Evolutionary conservation across 1,140 invertebrate species (phyloP), one percentile per base, ranked within the genome.

Genomic region (Papilio helenus): DNA sequence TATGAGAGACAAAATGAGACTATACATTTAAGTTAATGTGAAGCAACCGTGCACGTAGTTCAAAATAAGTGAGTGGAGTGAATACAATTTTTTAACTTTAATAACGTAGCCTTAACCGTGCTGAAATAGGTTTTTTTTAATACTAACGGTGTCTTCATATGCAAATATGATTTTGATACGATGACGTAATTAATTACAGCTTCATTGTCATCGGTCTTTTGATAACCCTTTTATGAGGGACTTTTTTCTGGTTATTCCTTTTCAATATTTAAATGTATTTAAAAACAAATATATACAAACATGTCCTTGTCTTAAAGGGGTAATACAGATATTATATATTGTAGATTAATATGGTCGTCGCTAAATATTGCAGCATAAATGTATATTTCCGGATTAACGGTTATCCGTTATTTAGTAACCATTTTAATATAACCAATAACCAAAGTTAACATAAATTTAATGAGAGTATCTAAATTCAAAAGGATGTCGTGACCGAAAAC

Each of bases 1-100:
- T 77, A 77, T 77, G 76, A 77, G 51, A 65, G 34, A 77, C 76
- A 61, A 77, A 77, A 77, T 77, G 76, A 77, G 46, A 77, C 51
- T n/a, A 44, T 77, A 77, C 51, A 65, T 77, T 77, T 61, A 65
- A 39, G 18, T 42, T 65, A 77, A 77, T 65, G 58, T n/a, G 76
- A 77, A 61, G 74, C 74, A 77, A 61, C 76, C 76, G 76, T 77
- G 76, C 76, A 8, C 55, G 51, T 77, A 55, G 16, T 76, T 7
- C 14, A 58, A 76, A 76, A 26, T 76, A 76, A 76, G 73, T 58
- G 26, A 55, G 23, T 76, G 16, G 14, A 76, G 73, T 29, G 46
- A 34, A 51, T 18, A 55, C 73, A 16, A 58, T 58, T 76, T 76
- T 76, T 55, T 76, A 58, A 55, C 49, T 55, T 39, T 20, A 58